These are phyloP conservation scores for Oreochromis tanganicae DNA, from an alignment of 2,113 vertebrate genomes.

Conservation along the genomic window DNA sequence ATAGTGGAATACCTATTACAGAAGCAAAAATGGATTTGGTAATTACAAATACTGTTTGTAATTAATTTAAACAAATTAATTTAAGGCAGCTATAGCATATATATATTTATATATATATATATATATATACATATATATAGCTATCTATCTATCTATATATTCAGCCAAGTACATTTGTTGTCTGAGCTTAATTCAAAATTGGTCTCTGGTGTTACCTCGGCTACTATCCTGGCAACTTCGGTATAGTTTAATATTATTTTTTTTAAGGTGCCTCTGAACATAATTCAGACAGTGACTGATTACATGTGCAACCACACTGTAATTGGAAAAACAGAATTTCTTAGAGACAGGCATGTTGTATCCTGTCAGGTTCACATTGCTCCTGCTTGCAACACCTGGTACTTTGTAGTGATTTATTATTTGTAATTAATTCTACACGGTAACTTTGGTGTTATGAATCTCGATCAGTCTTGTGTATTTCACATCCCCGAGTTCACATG, in stretches of 20 bases:
- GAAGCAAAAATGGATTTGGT: background rate
- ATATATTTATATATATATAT: background rate
- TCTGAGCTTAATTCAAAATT: background rate
- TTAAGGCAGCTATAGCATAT: background rate
- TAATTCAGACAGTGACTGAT: background rate
- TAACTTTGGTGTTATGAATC: background rate
- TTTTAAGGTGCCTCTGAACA: background rate
- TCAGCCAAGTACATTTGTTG: background rate
- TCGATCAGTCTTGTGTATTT: background rate
- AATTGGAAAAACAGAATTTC: conserved; percentile 9
- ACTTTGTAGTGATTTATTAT: background rate
- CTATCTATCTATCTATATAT: background rate
- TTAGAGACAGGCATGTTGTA: background rate
- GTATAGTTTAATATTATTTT: background rate
- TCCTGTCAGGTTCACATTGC: background rate
- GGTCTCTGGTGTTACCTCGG: background rate
- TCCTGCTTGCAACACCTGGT: background rate
- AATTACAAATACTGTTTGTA: background rate
- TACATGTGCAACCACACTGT: background rate
- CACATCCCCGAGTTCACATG: background rate
- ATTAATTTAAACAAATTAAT: background rate
- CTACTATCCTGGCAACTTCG: background rate
- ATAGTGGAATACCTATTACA: background rate
- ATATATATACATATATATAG: background rate
- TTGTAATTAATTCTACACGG: background rate